phyloP scores from a whole-genome alignment of 2,888 invertebrate species.

The Lasioglossum malachurum region DNA sequence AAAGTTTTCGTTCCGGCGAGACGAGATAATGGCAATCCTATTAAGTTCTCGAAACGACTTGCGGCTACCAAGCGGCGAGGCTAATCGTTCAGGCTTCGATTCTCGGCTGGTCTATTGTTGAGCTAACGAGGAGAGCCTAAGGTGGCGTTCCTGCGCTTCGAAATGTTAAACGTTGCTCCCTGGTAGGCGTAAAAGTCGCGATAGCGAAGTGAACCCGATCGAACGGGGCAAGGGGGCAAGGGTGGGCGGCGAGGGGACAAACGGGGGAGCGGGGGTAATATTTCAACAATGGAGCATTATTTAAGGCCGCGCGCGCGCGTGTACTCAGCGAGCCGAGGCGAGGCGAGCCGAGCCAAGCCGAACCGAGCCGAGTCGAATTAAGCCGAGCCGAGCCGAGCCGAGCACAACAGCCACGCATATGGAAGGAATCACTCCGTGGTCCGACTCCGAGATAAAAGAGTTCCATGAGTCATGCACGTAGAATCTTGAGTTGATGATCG shows the following conservation, averaged over 20 bases:
- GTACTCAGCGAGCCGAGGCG: neutral
- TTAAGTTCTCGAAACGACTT: neutral
- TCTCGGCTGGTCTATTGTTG: neutral
- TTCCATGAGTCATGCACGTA: constrained; percentile 61
- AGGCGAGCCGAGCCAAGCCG: neutral
- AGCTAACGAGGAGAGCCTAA: neutral
- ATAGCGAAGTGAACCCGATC: constrained; percentile 14
- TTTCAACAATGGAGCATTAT: constrained; percentile 47
- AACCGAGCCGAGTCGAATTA: neutral
- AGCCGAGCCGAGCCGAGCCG: neutral
- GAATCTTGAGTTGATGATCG: constrained; percentile 63
- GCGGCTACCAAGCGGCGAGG: neutral
- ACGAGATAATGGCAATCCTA: neutral
- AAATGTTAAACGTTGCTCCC: constrained; percentile 15
- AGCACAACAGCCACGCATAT: constrained; percentile 21
- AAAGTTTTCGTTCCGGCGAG: neutral
- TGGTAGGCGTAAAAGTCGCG: constrained; percentile 18
- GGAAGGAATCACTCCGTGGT: constrained; percentile 43
- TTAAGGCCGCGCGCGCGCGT: constrained; percentile 14
- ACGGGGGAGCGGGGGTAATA: neutral
- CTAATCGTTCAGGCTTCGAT: neutral
- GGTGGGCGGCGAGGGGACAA: neutral
- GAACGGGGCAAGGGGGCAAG: neutral
- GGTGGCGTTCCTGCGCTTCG: neutral
- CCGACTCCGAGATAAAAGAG: constrained; percentile 49